Percentiles rank a stretch among this genome's conserved stretches.
Conservation (phyloP, 2,888 invertebrate species). For the Allygus modestus region DNA sequence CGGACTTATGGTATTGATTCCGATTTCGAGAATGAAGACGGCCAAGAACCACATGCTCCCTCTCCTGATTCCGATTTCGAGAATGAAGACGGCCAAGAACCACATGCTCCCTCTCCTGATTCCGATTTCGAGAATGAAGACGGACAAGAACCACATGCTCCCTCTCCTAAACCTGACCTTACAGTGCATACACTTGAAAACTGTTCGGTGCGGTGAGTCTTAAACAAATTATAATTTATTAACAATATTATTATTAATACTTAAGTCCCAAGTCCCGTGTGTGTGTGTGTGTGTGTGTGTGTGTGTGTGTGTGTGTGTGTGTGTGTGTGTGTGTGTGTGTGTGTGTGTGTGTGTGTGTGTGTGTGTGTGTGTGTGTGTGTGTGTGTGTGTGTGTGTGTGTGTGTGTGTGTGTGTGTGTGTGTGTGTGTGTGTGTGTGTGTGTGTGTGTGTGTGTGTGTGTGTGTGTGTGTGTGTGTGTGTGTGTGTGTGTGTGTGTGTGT, state of each 20-base stretch:
- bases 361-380: not conserved
- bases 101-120: too few species aligned
- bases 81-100: too few species aligned
- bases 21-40: too few species aligned
- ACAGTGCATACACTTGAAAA: too few species aligned
- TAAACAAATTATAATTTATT: not conserved
- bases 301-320: constrained; percentile 34
- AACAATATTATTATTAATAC: not conserved
- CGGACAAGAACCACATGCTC: too few species aligned
- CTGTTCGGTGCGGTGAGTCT: too few species aligned
- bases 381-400: constrained; percentile 25
- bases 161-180: too few species aligned
- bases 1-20: too few species aligned
- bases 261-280: too few species aligned
- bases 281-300: constrained; percentile 34
- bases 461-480: constrained; percentile 34
- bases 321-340: constrained; percentile 34
- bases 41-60: too few species aligned
- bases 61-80: too few species aligned
- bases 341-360: constrained; percentile 28
- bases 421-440: constrained; percentile 34
- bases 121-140: too few species aligned
- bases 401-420: constrained; percentile 44
- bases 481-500: constrained; percentile 34
- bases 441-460: constrained; percentile 34